Base-by-base conservation (phyloP, 2,797 vertebrate genomes). In the Lindbergichthys nudifrons region DNA sequence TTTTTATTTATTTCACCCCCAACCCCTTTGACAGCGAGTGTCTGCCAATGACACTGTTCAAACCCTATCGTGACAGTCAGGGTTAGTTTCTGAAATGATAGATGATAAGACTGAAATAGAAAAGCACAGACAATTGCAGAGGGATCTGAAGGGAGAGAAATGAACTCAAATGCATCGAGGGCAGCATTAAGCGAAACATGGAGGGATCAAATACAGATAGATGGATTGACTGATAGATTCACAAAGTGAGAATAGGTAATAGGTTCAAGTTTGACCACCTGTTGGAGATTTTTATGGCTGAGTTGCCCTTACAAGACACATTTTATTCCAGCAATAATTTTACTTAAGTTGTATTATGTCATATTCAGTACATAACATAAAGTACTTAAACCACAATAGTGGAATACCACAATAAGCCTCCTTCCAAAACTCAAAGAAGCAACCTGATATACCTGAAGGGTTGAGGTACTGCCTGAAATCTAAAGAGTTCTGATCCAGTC, bases 61-160 rank as follows among this genome's bases (percentile, higher is more conserved):
- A 57, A 62, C 32, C 41, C 1, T n/a, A 48, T 30, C 11, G n/a
- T 16, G n/a, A 52, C 18, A 26, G 26, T 4, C 12, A 26, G 8
- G 6, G 3, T 39, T 30, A 47, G 21, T 58, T 42, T 39, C 68
- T 66, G 12, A 52, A 23, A 36, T 18, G 10, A 50, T 57, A 52
- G 26, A 32, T 26, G 45, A 72, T 60, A 12, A 50, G 42, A 54
- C 10, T 32, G 16, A 59, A 65, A 62, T 16, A 56, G 42, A 73
- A 65, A 52, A 18, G 54, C 23, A 32, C 36, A n/a, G 47, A 65
- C 39, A 45, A 62, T 67, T 48, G 54, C 58, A n/a, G 11, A 72
- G 41, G 23, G 51, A 64, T 72, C 57, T 47, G 18, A n/a, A n/a
- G 41, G 41, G 59, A 64, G 30, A 32, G 9, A 63, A 73, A 83